Evolutionary conservation across 2,797 vertebrate species (phyloP).

Genomic region (Zalophus californianus): DNA sequence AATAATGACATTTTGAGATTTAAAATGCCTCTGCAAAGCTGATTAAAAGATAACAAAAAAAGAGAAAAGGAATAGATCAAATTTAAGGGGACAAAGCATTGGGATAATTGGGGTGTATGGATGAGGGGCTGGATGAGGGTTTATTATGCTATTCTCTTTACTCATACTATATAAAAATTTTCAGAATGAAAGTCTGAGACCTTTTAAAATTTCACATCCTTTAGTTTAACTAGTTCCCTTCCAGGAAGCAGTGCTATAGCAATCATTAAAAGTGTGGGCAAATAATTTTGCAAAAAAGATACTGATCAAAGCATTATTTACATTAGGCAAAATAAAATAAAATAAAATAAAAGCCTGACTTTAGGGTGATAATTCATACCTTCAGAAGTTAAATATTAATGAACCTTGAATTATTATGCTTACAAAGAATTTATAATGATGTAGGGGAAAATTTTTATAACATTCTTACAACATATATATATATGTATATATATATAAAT

Average conservation of each 20-base stretch:
- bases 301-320: neutral
- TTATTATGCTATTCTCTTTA: neutral
- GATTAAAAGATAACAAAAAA: neutral
- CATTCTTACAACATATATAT: neutral
- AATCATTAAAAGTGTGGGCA: neutral
- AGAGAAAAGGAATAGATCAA: neutral
- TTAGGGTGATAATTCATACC: neutral
- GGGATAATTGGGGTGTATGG: neutral
- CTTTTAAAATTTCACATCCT: neutral
- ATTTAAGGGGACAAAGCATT: neutral
- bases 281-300: neutral
- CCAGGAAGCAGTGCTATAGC: neutral
- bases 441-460: neutral
- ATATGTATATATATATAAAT: neutral
- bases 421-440: neutral
- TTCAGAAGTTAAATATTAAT: neutral
- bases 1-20: neutral
- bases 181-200: neutral
- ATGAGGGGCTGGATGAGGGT: neutral
- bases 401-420: neutral
- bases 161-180: neutral
- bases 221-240: neutral
- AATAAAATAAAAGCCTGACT: neutral
- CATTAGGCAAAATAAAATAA: neutral
- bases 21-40: neutral